A percentile compares a stretch with the other conserved stretches of the same genome.
Evolutionary conservation across 2,113 vertebrate species (phyloP).

Genomic region (Lagopus leucura): DNA sequence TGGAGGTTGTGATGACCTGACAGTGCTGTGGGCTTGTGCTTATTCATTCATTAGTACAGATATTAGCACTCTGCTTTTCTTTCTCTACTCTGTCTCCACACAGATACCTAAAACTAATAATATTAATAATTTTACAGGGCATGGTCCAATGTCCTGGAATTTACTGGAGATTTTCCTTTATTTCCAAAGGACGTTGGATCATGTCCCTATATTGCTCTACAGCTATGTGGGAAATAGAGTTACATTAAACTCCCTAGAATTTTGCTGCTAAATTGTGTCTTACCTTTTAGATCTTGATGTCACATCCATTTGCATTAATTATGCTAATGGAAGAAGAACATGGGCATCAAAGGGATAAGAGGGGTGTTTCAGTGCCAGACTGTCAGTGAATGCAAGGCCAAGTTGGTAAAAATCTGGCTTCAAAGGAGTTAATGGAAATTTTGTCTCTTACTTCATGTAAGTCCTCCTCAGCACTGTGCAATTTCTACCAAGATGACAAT

Average conservation of each 20-base stretch:
- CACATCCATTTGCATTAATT: not conserved
- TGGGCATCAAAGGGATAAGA: not conserved
- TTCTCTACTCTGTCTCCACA: not conserved
- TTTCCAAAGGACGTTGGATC: not conserved
- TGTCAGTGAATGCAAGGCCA: not conserved
- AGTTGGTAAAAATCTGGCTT: not conserved
- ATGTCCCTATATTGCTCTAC: not conserved
- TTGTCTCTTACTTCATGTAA: not conserved
- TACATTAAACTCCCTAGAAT: not conserved
- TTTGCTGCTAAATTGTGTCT: not conserved
- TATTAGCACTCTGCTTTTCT: not conserved
- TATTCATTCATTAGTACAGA: not conserved
- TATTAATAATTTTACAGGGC: rapidly evolving
- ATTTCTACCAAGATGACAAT: not conserved
- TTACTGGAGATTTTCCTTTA: not conserved
- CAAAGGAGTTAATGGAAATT: not conserved
- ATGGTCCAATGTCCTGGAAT: not conserved
- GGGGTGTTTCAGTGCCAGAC: not conserved
- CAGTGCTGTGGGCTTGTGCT: not conserved
- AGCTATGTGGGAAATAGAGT: not conserved
- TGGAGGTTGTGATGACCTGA: not conserved
- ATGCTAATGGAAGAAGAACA: not conserved
- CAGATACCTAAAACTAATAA: not conserved
- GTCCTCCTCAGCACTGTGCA: not conserved
- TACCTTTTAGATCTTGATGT: not conserved